Evolutionary conservation across 2,113 vertebrate species (phyloP).

Genomic region (Microcebus tavaratra): DNA sequence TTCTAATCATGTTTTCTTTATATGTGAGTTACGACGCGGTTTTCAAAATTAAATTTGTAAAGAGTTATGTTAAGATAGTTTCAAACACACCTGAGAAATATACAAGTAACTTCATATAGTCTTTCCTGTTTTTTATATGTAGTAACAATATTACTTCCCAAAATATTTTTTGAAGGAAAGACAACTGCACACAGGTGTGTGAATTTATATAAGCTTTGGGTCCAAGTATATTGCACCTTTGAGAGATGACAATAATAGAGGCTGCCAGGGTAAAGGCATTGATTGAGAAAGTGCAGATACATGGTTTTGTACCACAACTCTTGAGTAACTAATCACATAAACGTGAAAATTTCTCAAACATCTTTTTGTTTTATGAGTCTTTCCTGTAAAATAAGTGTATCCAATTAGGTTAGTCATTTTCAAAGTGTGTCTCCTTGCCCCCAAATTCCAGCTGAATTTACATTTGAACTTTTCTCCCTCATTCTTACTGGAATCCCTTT

Average conservation of each 20-base stretch:
- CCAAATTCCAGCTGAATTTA: neutral
- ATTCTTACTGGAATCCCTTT: neutral
- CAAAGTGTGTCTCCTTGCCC: neutral
- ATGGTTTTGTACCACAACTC: neutral
- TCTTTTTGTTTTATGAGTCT: neutral
- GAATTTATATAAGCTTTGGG: neutral
- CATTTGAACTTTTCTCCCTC: neutral
- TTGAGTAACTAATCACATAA: neutral
- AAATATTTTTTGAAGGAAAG: neutral
- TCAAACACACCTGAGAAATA: neutral
- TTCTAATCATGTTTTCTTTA: neutral
- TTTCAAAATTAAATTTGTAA: slow-evolving; percentile 32
- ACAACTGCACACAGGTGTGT: neutral
- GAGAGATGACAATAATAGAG: neutral
- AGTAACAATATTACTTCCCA: neutral
- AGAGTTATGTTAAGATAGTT: neutral
- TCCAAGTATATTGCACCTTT: neutral
- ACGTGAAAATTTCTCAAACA: neutral
- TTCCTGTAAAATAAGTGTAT: neutral
- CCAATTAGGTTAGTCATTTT: neutral
- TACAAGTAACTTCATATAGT: neutral
- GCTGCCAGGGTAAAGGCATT: too few relatives aligned
- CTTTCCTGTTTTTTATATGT: neutral
- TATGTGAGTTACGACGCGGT: neutral
- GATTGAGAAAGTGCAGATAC: neutral